Percentiles rank a stretch among this genome's conserved stretches.
These are phyloP conservation scores for Papilio glaucus DNA, from an alignment of 1,140 invertebrate species.

Conservation along the genomic window DNA sequence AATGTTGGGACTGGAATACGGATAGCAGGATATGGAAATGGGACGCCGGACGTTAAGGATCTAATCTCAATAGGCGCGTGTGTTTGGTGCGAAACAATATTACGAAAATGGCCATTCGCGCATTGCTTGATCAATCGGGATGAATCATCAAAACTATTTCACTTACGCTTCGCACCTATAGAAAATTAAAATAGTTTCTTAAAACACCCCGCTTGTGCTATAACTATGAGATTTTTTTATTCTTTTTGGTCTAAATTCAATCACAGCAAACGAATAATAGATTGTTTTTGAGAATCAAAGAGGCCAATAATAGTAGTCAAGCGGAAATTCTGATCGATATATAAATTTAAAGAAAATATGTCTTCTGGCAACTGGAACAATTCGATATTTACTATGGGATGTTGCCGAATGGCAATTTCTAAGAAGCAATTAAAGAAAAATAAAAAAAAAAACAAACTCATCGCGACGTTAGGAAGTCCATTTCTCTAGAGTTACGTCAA, in stretches of 20 bases:
- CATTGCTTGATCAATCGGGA: background rate
- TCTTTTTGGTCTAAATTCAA: no score
- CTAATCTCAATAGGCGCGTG: background rate
- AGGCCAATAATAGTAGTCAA: no score
- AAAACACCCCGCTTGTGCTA: background rate
- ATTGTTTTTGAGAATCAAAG: no score
- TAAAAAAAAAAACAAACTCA: background rate
- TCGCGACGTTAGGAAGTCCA: background rate
- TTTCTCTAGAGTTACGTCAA: background rate
- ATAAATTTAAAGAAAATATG: background rate
- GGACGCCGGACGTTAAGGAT: background rate
- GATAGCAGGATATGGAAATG: background rate
- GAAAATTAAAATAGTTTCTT: background rate
- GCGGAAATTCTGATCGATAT: background rate
- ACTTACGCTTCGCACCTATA: background rate
- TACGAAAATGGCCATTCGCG: background rate
- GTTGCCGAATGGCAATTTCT: background rate
- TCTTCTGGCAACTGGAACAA: background rate
- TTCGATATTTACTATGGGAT: background rate
- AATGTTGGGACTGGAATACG: background rate
- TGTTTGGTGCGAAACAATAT: background rate
- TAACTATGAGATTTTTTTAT: no score
- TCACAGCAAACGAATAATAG: background rate
- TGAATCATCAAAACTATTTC: background rate
- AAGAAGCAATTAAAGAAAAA: background rate